Conservation (phyloP, 2,797 vertebrate species). For the Malurus leucopterus region DNA sequence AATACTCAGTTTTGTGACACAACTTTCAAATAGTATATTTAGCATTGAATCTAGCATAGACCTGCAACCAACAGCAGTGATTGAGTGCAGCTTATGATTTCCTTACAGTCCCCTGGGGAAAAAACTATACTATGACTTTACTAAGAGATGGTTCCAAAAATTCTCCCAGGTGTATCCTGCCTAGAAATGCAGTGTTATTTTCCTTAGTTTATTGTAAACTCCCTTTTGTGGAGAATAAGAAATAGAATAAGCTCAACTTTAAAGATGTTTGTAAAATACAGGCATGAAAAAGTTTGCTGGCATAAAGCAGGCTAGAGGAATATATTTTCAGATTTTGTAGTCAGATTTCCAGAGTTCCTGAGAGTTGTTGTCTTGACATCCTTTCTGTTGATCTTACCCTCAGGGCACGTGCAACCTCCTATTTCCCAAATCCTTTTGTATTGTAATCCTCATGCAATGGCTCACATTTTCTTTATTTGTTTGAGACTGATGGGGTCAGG, state of each 20-base stretch:
- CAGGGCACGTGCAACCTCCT: not conserved
- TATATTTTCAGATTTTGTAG: not conserved
- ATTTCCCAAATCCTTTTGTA: conserved; percentile 1
- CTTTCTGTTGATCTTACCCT: not conserved
- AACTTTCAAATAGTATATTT: not conserved
- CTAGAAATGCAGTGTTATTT: not conserved
- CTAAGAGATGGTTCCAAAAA: not conserved
- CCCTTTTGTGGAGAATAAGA: not conserved
- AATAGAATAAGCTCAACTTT: not conserved
- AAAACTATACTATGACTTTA: not conserved
- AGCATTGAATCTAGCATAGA: not conserved
- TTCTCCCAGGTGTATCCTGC: not conserved
- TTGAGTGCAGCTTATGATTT: not conserved
- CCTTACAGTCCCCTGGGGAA: not conserved
- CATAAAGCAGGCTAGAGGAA: not conserved
- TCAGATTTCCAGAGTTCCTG: not conserved
- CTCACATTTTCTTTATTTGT: conserved; percentile 6
- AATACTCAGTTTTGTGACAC: not conserved
- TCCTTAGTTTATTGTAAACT: not conserved
- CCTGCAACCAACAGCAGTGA: not conserved
- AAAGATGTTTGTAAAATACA: not conserved
- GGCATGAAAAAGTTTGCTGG: not conserved
- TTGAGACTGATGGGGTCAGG: not conserved
- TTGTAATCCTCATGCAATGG: not conserved
- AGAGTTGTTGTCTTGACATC: not conserved